Evolutionary conservation across 2,888 invertebrate species (phyloP).

Genomic region (Disparrhopalites patrizii): DNA sequence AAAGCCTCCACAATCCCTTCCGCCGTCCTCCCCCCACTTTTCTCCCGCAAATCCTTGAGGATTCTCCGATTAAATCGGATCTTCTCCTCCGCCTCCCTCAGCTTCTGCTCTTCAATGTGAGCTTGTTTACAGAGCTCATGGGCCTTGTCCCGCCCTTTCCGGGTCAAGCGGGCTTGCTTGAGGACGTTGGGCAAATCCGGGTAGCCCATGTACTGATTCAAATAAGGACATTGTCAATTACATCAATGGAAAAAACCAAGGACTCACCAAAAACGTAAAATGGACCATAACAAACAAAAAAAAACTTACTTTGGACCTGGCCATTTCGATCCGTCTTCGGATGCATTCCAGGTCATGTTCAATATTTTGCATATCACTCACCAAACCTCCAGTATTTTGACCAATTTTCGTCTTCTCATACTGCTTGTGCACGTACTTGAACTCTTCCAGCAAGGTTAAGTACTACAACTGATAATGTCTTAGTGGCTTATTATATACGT

Average conservation of each 20-base stretch:
- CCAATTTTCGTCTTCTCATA: slow-evolving; percentile 15
- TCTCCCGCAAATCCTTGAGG: slow-evolving; percentile 9
- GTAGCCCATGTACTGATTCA: slow-evolving; percentile 4
- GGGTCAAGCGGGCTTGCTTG: slow-evolving; percentile 4
- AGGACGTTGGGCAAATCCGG: neutral
- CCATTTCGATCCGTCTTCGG: slow-evolving; percentile 16
- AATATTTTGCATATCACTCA: slow-evolving; percentile 25
- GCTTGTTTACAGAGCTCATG: slow-evolving; percentile 19
- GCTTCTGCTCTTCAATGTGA: slow-evolving; percentile 13
- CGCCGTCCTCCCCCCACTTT: slow-evolving; percentile 5
- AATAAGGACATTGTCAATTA: too few relatives aligned
- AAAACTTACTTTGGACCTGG: slow-evolving; percentile 9
- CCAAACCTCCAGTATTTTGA: slow-evolving; percentile 1
- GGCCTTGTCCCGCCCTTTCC: slow-evolving; percentile 15
- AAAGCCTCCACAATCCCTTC: slow-evolving; percentile 17
- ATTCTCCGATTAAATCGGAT: slow-evolving; percentile 4
- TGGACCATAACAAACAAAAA: neutral
- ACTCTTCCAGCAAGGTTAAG: slow-evolving; percentile 16
- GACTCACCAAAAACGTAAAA: too few relatives aligned
- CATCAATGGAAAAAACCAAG: too few relatives aligned
- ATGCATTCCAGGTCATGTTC: slow-evolving; percentile 25
- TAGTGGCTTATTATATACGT: neutral
- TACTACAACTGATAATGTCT: slow-evolving; percentile 1
- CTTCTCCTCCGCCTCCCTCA: slow-evolving; percentile 1
- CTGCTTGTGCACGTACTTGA: slow-evolving; percentile 15